Base-by-base conservation (phyloP, 64 coral and sea anemone genomes). In the Stichodactyla helianthus region DNA sequence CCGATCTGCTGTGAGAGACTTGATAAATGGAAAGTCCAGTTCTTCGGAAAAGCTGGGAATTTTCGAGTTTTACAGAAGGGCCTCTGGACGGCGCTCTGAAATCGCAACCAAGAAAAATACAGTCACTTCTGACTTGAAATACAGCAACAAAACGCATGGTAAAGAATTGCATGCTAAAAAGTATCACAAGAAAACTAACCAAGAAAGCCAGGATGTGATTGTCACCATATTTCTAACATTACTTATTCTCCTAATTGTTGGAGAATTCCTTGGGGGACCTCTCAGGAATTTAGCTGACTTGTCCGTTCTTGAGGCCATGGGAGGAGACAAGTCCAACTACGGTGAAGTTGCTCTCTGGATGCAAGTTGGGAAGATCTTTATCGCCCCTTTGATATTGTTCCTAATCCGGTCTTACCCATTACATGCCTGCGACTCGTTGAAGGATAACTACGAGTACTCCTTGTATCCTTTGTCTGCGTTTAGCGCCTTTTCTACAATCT, bases 221-320 rank as follows among this genome's bases (percentile, higher is more conserved):
- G 23, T 84, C 20, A 63, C 83, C 23, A 87, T 87, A 20, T 87
- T 87, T 55, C 12, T 76, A 18, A 71, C 67, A 23, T 50, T 87
- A 55, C 52, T 87, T 6, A 13, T 87, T 25, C 35, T 87, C 15
- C 85, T 87, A 2, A 67, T 87, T 16, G 51, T 87, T 51, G 85
- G 85, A 31, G 85, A 87, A 25, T 87, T 87, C 52, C 85, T 87
- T 8, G 85, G 85, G 14, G 85, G 85, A 15, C 61, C 67, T 54
- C 18, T 87, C 0, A 67, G 67, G 10, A 87, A 51, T 76, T 9
- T 87, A 17, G 60, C 85, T 3, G 85, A 87, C 26, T 55, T 55
- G 44, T 53, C 85, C 18, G 67, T 76, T 16, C 61, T 87, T 2
- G 61, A 87, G 27, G 53, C 85, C 25, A 53, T 87, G 85, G 85